Percentiles rank a stretch among this genome's conserved stretches.
Evolutionary conservation across 2,888 invertebrate genomes (phyloP).

Genomic region (Hypsopygia costalis): DNA sequence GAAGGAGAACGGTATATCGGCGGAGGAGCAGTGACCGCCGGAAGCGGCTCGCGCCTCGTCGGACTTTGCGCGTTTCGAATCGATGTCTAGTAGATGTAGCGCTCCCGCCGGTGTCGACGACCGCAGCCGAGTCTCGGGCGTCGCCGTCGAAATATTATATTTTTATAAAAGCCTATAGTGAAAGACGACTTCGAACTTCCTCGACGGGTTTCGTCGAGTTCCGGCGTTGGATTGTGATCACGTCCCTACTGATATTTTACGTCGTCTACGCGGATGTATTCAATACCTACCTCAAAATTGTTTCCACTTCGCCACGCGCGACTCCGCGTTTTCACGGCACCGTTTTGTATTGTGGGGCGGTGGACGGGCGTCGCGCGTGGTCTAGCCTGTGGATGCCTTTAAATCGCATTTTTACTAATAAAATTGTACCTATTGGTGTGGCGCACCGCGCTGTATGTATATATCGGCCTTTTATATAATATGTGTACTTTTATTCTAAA

Average conservation of each 20-base stretch:
- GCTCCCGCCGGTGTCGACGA: too few species aligned
- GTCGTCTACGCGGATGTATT: neutral
- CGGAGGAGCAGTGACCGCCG: slow-evolving; percentile 5
- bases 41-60: too few species aligned
- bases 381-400: slow-evolving; percentile 19
- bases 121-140: too few species aligned
- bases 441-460: slow-evolving; percentile 4
- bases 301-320: slow-evolving; percentile 18
- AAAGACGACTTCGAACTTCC: too few species aligned
- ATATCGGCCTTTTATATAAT: slow-evolving; percentile 10
- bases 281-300: slow-evolving; percentile 9
- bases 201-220: too few species aligned
- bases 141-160: too few species aligned
- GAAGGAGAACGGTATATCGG: slow-evolving; percentile 8
- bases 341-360: too few species aligned
- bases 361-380: neutral
- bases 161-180: too few species aligned
- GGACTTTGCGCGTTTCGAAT: too few species aligned
- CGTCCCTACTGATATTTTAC: too few species aligned
- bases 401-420: slow-evolving; percentile 21
- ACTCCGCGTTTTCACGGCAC: slow-evolving; percentile 3
- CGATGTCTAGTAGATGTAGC: too few species aligned
- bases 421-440: slow-evolving; percentile 4
- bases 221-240: too few species aligned
- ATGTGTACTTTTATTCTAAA: slow-evolving; percentile 3